Base-by-base conservation (phyloP, 2,113 vertebrate species). In the Ibidorhyncha struthersii region DNA sequence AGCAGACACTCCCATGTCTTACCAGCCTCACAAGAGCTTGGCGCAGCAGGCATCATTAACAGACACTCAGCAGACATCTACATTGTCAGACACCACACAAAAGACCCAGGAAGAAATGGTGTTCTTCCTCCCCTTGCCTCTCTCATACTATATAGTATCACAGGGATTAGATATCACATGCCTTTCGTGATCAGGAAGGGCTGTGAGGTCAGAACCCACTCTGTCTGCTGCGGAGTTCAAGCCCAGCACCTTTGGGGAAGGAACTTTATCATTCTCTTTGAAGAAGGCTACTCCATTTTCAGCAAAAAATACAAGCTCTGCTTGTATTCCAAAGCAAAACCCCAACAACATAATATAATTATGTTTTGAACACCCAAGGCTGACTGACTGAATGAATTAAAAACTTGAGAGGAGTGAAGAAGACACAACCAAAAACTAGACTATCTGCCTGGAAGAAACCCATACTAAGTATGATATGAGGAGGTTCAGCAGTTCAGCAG, bases 31-130 rank as follows among this genome's bases (percentile, higher is more conserved):
- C 1, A 2, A 73, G 43, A 59, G n/a, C 17, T 77, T 53, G 70
- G 45, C 0, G 0, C 4, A 17, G 26, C 17, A 3, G 1, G 23
- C 3, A 3, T 62, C 61, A 38, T 23, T 13, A 56, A 52, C 38
- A 70, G n/a, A 77, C 8, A 36, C 12, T 53, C 49, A 73, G 40
- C 6, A 83, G 8, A 32, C 5, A 41, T 22, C 17, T 30, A 3
- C 19, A 21, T 8, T 34, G 20, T 41, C 25, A 63, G 70, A 59
- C 14, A 92, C 3, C 10, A 63, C 9, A 59, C 30, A 59, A 25
- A 90, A 61, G 52, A 25, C 0, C 6, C 13, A 34, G 32, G 25
- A 34, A 17, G n/a, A 91, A 58, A 66, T 1, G 0, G 8, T 56
- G 10, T 73, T 66, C 40, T 43, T 87, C 23, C 27, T 78, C 9